Percentiles rank a stretch among this genome's conserved stretches.
These are phyloP conservation scores for Drosophila recens DNA, from an alignment of 2,888 invertebrate species.

Conservation along the genomic window DNA sequence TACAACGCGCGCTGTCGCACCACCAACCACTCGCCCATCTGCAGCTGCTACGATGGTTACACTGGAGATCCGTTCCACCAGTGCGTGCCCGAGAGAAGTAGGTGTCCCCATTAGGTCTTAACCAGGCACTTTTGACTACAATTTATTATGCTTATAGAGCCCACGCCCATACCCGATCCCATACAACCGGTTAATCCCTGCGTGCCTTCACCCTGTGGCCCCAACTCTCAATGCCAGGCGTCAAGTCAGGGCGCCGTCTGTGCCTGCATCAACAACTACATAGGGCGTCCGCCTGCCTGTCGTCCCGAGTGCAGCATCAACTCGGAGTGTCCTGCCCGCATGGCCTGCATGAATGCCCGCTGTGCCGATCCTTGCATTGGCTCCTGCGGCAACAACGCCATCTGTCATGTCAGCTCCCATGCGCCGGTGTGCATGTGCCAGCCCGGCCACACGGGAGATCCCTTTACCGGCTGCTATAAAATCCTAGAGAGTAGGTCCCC, in stretches of 20 bases:
- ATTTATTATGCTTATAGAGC: slow-evolving; percentile 64
- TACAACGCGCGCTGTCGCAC: slow-evolving; percentile 90
- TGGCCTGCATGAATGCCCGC: slow-evolving; percentile 86
- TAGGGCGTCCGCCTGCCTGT: slow-evolving; percentile 88
- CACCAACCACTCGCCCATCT: slow-evolving; percentile 91
- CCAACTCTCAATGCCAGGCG: slow-evolving; percentile 87
- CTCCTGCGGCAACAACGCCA: slow-evolving; percentile 89
- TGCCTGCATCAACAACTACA: slow-evolving; percentile 87
- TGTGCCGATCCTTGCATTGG: slow-evolving; percentile 89
- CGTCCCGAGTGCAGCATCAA: slow-evolving; percentile 88
- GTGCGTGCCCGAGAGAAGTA: slow-evolving; percentile 86
- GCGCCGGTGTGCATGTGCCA: slow-evolving; percentile 86
- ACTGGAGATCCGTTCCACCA: slow-evolving; percentile 92
- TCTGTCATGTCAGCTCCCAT: slow-evolving; percentile 87
- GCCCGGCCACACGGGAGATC: slow-evolving; percentile 88
- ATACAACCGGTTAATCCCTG: slow-evolving; percentile 86
- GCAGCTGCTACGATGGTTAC: slow-evolving; percentile 89
- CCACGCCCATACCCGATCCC: slow-evolving; percentile 70
- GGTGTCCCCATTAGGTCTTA: slow-evolving; percentile 47
- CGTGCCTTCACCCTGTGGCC: slow-evolving; percentile 88
- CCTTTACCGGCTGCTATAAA: slow-evolving; percentile 87
- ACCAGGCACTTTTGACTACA: slow-evolving; percentile 5
- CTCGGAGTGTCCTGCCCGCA: slow-evolving; percentile 86
- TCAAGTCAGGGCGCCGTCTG: slow-evolving; percentile 87
- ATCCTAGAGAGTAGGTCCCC: slow-evolving; percentile 86